Conservation (phyloP, 2,113 vertebrate species). For the Colaptes auratus region DNA sequence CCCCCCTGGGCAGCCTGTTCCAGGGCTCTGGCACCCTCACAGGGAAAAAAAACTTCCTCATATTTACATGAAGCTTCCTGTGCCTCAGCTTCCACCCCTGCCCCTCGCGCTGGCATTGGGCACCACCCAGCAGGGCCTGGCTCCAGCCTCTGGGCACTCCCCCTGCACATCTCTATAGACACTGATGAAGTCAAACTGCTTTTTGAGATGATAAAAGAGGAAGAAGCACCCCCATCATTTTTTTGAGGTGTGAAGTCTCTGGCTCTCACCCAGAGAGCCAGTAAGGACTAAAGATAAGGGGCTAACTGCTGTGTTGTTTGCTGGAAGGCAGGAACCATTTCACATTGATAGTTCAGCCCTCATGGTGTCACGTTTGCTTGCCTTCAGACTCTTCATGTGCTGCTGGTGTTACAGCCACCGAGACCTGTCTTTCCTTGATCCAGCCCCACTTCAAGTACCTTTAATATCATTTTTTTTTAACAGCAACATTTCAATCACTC, state of each 20-base stretch:
- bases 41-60: too few relatives aligned
- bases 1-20: too few relatives aligned
- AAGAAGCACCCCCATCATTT: neutral
- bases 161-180: too few relatives aligned
- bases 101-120: too few relatives aligned
- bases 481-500: conserved; percentile 8
- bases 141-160: too few relatives aligned
- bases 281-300: neutral
- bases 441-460: neutral
- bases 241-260: neutral
- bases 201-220: neutral
- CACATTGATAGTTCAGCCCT: neutral
- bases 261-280: rapidly evolving
- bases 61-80: too few relatives aligned
- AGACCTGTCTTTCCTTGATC: neutral
- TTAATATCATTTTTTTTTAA: neutral
- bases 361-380: neutral
- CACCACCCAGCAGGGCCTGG: too few relatives aligned
- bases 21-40: too few relatives aligned
- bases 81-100: too few relatives aligned
- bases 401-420: neutral
- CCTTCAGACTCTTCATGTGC: neutral
- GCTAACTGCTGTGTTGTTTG: rapidly evolving
- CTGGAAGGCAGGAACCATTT: neutral
- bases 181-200: neutral